phyloP scores from a whole-genome alignment of 2,797 vertebrate species.

The Sparus aurata region DNA sequence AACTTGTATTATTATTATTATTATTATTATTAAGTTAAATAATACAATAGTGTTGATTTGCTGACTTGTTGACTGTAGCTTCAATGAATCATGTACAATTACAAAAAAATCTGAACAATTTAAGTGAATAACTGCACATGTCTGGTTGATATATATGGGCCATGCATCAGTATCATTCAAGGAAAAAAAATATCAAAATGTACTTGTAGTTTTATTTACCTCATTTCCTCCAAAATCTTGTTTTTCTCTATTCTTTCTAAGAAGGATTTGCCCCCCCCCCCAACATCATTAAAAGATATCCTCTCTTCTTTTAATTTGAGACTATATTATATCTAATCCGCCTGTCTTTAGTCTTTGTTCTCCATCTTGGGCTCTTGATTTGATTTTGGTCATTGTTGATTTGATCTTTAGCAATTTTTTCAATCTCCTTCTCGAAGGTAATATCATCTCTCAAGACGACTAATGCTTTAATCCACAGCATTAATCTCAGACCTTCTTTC shows the following conservation, averaged over 20 bases:
- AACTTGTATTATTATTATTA: too few relatives aligned
- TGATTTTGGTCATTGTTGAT: slow-evolving; percentile 81
- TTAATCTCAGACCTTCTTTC: slow-evolving; percentile 80
- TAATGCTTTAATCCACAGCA: slow-evolving; percentile 80
- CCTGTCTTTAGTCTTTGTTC: slow-evolving; percentile 84
- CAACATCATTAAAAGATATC: slow-evolving; percentile 80
- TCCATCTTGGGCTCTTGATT: slow-evolving; percentile 86
- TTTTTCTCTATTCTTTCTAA: slow-evolving; percentile 59
- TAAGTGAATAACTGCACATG: background rate
- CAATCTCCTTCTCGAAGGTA: slow-evolving; percentile 83
- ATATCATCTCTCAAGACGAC: slow-evolving; percentile 79
- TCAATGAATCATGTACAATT: background rate
- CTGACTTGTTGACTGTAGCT: background rate
- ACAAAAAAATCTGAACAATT: slow-evolving; percentile 1
- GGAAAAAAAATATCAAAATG: slow-evolving; percentile 13
- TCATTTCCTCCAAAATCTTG: slow-evolving; percentile 50
- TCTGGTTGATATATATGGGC: background rate
- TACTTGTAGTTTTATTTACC: slow-evolving; percentile 4
- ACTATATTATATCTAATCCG: slow-evolving; percentile 89
- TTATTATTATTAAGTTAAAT: background rate
- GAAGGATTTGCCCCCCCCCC: slow-evolving; percentile 69
- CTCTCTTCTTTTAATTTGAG: slow-evolving; percentile 85
- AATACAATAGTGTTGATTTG: background rate
- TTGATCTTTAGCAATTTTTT: slow-evolving; percentile 85
- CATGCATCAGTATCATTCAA: background rate